phyloP scores from a whole-genome alignment of 2,113 vertebrate species.

The Ceuthmochares aereus region DNA sequence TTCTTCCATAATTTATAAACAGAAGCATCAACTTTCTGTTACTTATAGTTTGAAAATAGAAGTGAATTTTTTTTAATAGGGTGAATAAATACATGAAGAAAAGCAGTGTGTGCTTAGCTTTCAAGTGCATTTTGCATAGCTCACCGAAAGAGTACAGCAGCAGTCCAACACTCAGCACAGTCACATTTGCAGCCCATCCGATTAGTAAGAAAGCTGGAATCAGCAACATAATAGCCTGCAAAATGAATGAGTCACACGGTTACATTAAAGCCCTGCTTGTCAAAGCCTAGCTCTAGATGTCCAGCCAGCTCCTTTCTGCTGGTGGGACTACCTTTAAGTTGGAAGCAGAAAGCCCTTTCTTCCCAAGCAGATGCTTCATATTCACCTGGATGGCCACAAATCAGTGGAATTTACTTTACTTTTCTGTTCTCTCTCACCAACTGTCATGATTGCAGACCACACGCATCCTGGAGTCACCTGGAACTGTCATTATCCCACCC shows the following conservation, averaged over 20 bases:
- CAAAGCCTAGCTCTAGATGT: neutral
- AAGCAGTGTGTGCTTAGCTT: neutral
- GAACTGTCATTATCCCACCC: neutral
- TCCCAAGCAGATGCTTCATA: neutral
- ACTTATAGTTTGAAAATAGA: neutral
- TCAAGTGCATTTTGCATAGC: neutral
- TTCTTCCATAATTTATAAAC: neutral
- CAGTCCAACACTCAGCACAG: slow-evolving; percentile 84
- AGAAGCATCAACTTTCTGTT: neutral
- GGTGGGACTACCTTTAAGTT: neutral
- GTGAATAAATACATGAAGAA: neutral
- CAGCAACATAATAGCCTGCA: slow-evolving; percentile 87
- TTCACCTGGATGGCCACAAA: neutral
- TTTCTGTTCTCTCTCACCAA: neutral
- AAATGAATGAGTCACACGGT: neutral
- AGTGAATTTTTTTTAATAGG: neutral
- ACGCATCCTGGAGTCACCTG: neutral
- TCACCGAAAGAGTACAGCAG: slow-evolving; percentile 93
- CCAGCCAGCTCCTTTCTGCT: neutral
- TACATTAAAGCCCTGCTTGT: neutral
- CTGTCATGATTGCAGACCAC: neutral
- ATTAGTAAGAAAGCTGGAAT: slow-evolving; percentile 92
- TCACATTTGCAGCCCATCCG: slow-evolving; percentile 84
- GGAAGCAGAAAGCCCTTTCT: neutral
- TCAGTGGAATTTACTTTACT: neutral